phyloP scores from a whole-genome alignment of 2,113 vertebrate species.

The Echinops telfairi region DNA sequence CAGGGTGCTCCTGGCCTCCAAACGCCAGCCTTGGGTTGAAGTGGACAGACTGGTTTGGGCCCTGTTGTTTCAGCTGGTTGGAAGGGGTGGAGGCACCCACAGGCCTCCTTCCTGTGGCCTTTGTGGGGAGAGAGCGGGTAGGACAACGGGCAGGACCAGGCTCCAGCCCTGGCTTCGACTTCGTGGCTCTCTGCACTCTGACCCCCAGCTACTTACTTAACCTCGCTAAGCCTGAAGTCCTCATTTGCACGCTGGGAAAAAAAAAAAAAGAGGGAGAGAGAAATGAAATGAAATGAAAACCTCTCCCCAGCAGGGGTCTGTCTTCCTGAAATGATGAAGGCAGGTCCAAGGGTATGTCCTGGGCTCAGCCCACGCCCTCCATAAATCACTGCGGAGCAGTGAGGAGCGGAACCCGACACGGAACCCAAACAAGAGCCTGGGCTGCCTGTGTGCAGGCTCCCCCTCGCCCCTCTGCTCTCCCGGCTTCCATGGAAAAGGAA shows the following conservation, averaged over 20 bases:
- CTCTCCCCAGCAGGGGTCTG: conserved; percentile 59
- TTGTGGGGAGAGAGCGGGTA: background rate
- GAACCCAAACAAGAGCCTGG: background rate
- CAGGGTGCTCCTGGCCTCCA: background rate
- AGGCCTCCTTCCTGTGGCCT: conserved; percentile 60
- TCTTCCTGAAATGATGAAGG: conserved; percentile 56
- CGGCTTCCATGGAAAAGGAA: conserved; percentile 66
- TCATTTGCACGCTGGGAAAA: conserved; percentile 43
- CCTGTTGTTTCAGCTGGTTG: conserved; percentile 76
- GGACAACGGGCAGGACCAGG: background rate
- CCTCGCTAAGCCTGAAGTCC: conserved; percentile 35
- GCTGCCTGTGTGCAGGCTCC: background rate
- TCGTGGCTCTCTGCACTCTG: background rate
- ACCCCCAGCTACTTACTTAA: conserved; percentile 10
- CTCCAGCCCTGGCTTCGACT: background rate
- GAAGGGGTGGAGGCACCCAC: conserved; percentile 34
- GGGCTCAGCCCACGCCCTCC: conserved; percentile 10
- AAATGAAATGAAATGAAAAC: conserved; percentile 25
- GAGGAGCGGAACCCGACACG: background rate
- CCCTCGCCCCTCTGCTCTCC: background rate
- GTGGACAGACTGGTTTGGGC: conserved; percentile 62
- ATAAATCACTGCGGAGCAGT: conserved; percentile 46
- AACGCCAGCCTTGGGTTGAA: background rate
- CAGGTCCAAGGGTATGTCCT: conserved; percentile 25
- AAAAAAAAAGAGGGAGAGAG: too few species aligned